Evolutionary conservation across 2,113 vertebrate species (phyloP).

Genomic region (Hepsetus odoe): DNA sequence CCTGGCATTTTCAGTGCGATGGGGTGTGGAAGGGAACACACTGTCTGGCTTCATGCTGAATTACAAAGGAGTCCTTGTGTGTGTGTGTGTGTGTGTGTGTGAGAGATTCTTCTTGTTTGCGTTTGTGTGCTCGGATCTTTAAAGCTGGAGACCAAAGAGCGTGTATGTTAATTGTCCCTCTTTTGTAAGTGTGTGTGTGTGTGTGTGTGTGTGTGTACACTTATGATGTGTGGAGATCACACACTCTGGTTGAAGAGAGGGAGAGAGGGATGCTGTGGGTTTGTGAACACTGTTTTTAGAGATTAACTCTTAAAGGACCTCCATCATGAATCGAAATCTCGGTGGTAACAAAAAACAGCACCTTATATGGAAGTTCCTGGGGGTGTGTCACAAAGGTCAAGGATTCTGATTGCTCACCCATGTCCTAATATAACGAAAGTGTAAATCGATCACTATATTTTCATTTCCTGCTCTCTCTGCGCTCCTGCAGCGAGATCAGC

Average conservation of each 20-base stretch:
- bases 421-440: not conserved
- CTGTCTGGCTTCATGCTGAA: not conserved
- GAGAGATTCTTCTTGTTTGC: not conserved
- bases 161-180: conserved; percentile 20
- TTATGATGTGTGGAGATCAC: not conserved
- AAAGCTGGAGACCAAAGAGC: conserved; percentile 31
- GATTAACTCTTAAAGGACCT: too few species aligned
- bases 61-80: too few species aligned
- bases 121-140: conserved; percentile 32
- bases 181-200: too few species aligned
- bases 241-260: not conserved
- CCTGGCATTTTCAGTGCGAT: too few species aligned
- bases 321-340: too few species aligned
- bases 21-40: too few species aligned
- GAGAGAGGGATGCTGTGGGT: too few species aligned
- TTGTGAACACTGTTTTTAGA: not conserved
- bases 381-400: too few species aligned
- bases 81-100: not conserved
- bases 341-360: too few species aligned
- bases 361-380: too few species aligned
- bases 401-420: too few species aligned
- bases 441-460: not conserved
- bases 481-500: conserved; percentile 88
- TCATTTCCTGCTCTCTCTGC: not conserved
- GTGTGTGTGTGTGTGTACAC: not conserved